Evolutionary conservation across 2,888 invertebrate species (phyloP), one percentile per base, ranked within the genome.

Genomic region (Allygus modestus): DNA sequence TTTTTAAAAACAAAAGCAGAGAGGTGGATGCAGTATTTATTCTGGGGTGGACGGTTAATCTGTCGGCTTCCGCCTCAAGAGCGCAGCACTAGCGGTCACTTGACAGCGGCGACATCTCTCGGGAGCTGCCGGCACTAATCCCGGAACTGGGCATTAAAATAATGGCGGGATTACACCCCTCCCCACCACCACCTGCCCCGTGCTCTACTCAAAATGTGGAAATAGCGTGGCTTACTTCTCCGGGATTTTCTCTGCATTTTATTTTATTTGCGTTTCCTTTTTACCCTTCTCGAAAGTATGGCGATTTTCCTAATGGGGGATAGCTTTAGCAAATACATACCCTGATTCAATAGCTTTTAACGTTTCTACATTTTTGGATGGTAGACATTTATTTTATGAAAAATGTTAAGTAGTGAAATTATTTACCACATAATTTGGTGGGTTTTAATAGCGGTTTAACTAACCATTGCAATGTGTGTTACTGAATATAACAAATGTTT

Each of bases 141-240:
- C 84, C 84, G 84, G 84, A 84, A 84, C 84, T 31, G 84, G 41
- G 84, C 84, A 84, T 84, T 84, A 84, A 84, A 84, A 84, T 84
- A 84, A 84, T 84, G 84, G 79, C 51, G 23, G 79, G 84, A 84
- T 84, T 84, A 84, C 46, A 54, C n/a, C 43, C 79, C 65, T 43
- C 41, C 71, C 33, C 65, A 31, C 81, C 51, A n/a, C 54, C 79
- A 33, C 61, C 37, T n/a, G 28, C 51, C 41, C 77, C 26, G 12
- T 20, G 26, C 43, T 75, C 46, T 75, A 26, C 51, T 79, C 79
- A 33, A 79, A 51, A 79, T 81, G 61, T 81, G 20, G 65, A 61
- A 81, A 81, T 20, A 58, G 37, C 81, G 41, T 46, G 82, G 43
- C 37, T 82, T 82, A 82, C 69, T 58, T 54, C 79, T 79, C 31